Evolutionary conservation across 2,797 vertebrate genomes (phyloP).

Genomic region (Pipistrellus nathusii): DNA sequence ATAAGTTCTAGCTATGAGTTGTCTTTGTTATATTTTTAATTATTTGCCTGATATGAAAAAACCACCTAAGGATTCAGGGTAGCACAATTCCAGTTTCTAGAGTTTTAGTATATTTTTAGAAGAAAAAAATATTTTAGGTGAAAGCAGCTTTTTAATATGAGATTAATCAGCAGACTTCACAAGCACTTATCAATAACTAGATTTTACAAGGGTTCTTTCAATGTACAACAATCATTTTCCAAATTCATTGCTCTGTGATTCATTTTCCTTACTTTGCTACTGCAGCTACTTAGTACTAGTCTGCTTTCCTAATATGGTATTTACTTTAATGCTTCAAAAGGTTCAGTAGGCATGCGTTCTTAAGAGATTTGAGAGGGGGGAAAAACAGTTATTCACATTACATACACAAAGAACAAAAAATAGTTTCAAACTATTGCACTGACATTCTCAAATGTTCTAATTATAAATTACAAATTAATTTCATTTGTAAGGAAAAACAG

Average conservation of each 20-base stretch:
- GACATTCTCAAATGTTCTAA: conserved; percentile 46
- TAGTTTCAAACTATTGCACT: conserved; percentile 47
- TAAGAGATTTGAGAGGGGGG: not conserved
- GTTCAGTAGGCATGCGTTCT: conserved; percentile 34
- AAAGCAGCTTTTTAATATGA: not conserved
- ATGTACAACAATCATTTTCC: not conserved
- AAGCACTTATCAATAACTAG: not conserved
- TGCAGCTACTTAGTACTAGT: conserved; percentile 44
- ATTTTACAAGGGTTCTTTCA: conserved; percentile 36
- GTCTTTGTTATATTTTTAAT: conserved; percentile 19
- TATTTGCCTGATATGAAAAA: not conserved
- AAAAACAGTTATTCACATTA: not conserved
- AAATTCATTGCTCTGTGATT: conserved; percentile 53
- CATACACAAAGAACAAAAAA: conserved; percentile 16
- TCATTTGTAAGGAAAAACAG: conserved; percentile 4
- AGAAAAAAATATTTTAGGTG: conserved; percentile 15
- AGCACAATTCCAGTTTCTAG: not conserved
- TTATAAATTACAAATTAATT: conserved; percentile 52
- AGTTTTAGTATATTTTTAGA: conserved; percentile 26
- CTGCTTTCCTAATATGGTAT: conserved; percentile 64
- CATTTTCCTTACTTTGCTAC: conserved; percentile 47
- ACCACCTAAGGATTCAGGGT: not conserved
- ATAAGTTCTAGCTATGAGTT: not conserved
- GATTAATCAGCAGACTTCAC: not conserved
- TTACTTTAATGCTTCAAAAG: conserved; percentile 60